A percentile compares a stretch with the other conserved stretches of the same genome.
Conservation (phyloP, 2,113 vertebrate species). For the Gymnarchus niloticus region DNA sequence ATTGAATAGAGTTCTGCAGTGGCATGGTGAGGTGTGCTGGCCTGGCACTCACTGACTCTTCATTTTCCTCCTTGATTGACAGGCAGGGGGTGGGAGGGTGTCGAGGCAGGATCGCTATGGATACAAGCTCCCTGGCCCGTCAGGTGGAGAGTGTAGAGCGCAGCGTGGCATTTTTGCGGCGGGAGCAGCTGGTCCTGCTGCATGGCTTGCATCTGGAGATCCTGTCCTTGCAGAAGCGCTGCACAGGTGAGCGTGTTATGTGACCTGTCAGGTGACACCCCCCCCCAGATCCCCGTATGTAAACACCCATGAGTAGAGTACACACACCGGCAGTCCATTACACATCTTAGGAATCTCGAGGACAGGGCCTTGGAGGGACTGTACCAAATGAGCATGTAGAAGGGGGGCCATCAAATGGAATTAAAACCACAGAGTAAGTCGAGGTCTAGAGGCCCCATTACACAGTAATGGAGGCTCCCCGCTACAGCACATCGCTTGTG, state of each 20-base stretch:
- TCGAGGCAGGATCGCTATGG: constrained; percentile 65
- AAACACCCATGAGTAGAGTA: not conserved
- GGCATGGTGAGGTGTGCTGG: not conserved
- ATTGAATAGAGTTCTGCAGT: not conserved
- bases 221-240: constrained; percentile 89
- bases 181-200: constrained; percentile 86
- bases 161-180: constrained; percentile 83
- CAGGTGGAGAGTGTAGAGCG: constrained; percentile 88
- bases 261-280: not conserved
- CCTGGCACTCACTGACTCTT: not conserved
- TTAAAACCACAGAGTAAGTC: not conserved
- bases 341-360: not conserved
- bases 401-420: not conserved
- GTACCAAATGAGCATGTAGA: not conserved
- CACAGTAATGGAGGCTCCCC: not conserved
- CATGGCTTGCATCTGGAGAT: constrained; percentile 91
- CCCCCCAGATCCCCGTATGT: not conserved
- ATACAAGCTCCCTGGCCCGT: constrained; percentile 72
- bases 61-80: constrained; percentile 29
- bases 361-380: not conserved
- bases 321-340: no score
- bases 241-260: constrained; percentile 69
- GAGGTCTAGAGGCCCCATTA: not conserved
- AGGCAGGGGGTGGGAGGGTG: constrained; percentile 18
- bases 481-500: not conserved